Base-by-base conservation (phyloP, 1,140 invertebrate genomes). In the Triops cancriformis region DNA sequence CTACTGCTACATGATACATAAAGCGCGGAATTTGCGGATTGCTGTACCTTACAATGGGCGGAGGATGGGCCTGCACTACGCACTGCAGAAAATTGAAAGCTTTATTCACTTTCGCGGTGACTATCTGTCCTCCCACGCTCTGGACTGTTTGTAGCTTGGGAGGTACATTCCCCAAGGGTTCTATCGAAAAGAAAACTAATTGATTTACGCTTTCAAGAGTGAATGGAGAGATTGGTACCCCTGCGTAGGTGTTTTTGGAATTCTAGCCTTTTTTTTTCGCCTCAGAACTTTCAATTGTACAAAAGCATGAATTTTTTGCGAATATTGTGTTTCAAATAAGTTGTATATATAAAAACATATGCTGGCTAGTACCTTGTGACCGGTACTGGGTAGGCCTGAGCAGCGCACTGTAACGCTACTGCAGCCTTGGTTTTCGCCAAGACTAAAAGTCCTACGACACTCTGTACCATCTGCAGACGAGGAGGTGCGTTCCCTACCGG, bases 351-450 rank as follows among this genome's bases (percentile, higher is more conserved):
- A 37, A 37, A 37, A 37, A 37, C 31, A 37, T 37, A 4, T 37
- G 31, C 31, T 37, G 2, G 31, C 51, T 64, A 18, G 51, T 79
- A 79, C 78, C 78, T 77, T 73, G 51, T 79, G 73, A 37, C 76
- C 45, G 75, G 80, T 77, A 41, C 78, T 72, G 27, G 78, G 77
- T 31, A 79, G 76, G 76, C 76, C 72, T 72, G 81, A 75, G 64
- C 74, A 23, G 76, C 79, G 31, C 78, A 76, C n/a, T 43, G 41
- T 28, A 79, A 72, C 4, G 73, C 74, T 26, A 73, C 72, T 14
- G 28, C 37, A 2, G 42, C 42, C 14, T 79, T 79, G 43, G 26
- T 14, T 31, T 37, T 37, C 12, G 31, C 23, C 51, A 64, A 64
- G 14, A 64, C 51, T 23, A 64, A 64, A 64, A 64, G 51, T 64